Percentiles rank a stretch among this genome's conserved stretches.
phyloP scores from a whole-genome alignment of 2,113 vertebrate genomes.

The Rhinichthys klamathensis region DNA sequence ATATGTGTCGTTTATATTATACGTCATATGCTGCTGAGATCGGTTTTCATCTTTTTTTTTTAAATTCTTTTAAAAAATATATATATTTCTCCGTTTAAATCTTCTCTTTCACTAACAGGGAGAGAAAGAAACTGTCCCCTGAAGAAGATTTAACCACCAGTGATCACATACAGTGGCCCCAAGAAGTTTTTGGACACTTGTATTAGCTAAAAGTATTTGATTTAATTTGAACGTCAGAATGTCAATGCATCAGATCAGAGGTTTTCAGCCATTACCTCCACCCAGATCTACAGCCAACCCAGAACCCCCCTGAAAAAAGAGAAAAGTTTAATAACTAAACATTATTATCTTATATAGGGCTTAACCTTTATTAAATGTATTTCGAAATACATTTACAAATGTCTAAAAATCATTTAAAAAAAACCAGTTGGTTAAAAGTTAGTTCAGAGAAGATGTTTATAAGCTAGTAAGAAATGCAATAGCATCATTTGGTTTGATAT shows the following conservation, averaged over 20 bases:
- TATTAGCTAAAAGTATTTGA: neutral
- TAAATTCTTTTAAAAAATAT: too few relatives aligned
- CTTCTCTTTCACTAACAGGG: neutral
- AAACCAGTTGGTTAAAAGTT: neutral
- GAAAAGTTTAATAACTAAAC: too few relatives aligned
- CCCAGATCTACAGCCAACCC: neutral
- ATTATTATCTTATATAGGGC: neutral
- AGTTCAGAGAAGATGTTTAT: neutral
- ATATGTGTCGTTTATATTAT: neutral
- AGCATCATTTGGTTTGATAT: neutral
- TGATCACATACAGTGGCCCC: neutral
- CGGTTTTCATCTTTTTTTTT: neutral
- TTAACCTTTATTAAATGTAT: too few relatives aligned
- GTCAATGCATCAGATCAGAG: neutral
- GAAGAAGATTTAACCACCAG: neutral
- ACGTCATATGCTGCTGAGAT: slow-evolving; percentile 12
- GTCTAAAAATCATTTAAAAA: neutral
- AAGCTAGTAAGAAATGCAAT: neutral
- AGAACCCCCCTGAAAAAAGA: neutral
- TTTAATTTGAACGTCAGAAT: neutral
- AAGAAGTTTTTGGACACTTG: neutral
- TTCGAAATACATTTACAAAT: too few relatives aligned
- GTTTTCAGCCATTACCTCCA: neutral
- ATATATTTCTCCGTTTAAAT: neutral
- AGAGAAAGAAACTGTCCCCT: neutral